Evolutionary conservation across 2,888 invertebrate genomes (phyloP), one percentile per base, ranked within the genome.

Genomic region (Sarcophaga caerulescens): DNA sequence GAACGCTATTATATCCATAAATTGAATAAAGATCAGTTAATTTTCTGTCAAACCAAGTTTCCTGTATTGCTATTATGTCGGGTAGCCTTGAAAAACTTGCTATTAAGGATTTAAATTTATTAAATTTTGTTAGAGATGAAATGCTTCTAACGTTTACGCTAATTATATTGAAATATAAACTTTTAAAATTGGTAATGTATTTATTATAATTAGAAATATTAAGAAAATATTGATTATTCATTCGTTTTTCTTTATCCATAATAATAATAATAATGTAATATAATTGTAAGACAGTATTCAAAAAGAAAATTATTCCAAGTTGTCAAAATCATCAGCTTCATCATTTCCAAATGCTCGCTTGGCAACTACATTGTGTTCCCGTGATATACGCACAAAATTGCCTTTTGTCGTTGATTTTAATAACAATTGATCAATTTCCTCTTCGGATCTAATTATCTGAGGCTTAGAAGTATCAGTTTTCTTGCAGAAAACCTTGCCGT

Each of bases 141-240:
- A 66, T 66, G 66, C 44, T 66, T 66, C 45, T 44, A 25, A 19
- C 45, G 10, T 66, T 66, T 10, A 66, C 66, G 44, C 66, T 66
- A n/a, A 66, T 66, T 45, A 45, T 44, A 66, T 66, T 66, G 44
- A 45, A 66, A 66, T 44, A 66, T 66, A 44, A 66, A 66, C 17
- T 66, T 44, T 44, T 19, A 12, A 66, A 66, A 45, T 14, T 66
- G 44, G 14, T 6, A 25, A 65, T 25, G 11, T 65, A 35, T 65
- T 65, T 65, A 65, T 65, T 65, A 14, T 65, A 65, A 35, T 66
- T 66, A 10, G 19, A 66, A n/a, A 45, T 66, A 44, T 66, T 44
- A 44, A 44, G 45, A 66, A 66, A 66, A 66, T 44, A 66, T 25
- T 66, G 66, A 66, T 44, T 66, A 8, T 52, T 52, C 12, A 52